Percentiles rank a stretch among this genome's conserved stretches.
Evolutionary conservation across 1,140 invertebrate genomes (phyloP).

Genomic region (Helicoverpa zea): DNA sequence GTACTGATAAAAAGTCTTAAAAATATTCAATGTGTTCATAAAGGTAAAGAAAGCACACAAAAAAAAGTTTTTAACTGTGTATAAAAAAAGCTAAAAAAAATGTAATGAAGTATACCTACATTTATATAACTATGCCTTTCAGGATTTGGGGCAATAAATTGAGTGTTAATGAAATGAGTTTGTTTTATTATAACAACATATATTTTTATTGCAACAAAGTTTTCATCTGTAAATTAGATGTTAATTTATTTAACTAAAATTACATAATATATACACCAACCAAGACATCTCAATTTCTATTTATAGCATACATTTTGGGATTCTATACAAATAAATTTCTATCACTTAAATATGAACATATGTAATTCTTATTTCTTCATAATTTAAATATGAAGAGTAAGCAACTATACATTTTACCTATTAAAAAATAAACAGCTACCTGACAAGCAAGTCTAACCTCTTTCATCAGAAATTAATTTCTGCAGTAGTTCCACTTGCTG

Average conservation of each 20-base stretch:
- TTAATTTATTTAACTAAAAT: neutral
- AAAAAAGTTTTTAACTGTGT: neutral
- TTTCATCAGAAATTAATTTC: conserved; percentile 62
- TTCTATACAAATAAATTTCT: neutral
- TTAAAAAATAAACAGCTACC: neutral
- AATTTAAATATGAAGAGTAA: neutral
- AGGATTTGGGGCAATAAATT: conserved; percentile 24
- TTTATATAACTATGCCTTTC: conserved; percentile 15
- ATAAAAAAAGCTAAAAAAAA: conserved; percentile 28
- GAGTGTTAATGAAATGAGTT: neutral
- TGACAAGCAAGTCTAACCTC: neutral
- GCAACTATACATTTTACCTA: neutral
- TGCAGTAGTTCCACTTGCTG: conserved; percentile 89
- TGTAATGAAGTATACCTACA: neutral
- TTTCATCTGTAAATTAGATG: neutral
- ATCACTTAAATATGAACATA: neutral
- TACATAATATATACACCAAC: neutral
- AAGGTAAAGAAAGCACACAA: neutral
- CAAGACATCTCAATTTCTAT: neutral
- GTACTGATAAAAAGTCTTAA: conserved; percentile 80
- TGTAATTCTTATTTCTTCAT: neutral
- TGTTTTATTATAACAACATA: conserved; percentile 14
- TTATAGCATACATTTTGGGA: conserved; percentile 4
- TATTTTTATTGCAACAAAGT: conserved; percentile 4
- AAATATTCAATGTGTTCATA: conserved; percentile 15